Evolutionary conservation across 2,113 vertebrate species (phyloP).

Genomic region (Caracal caracal): DNA sequence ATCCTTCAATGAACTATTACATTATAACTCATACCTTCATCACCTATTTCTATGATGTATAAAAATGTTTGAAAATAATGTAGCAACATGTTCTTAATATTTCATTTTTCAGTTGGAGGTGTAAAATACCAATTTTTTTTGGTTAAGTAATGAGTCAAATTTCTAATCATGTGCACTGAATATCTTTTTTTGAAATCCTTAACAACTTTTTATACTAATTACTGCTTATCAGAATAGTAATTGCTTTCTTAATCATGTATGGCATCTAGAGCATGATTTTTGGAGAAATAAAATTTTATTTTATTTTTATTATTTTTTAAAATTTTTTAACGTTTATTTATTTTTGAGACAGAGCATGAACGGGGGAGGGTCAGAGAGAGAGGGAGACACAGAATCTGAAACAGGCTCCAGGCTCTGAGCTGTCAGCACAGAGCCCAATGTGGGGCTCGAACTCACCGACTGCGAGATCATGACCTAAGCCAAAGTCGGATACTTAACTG

Average conservation of each 20-base stretch:
- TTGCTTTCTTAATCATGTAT: not conserved
- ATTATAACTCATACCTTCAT: not conserved
- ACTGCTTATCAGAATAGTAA: conserved; percentile 42
- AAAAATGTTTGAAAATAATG: conserved; percentile 3
- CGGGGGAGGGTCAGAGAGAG: too few relatives aligned
- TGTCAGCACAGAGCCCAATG: too few relatives aligned
- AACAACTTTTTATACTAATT: conserved; percentile 38
- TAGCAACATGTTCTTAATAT: not conserved
- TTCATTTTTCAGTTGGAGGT: conserved; percentile 30
- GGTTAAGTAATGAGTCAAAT: not conserved
- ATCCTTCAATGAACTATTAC: not conserved
- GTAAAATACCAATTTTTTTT: conserved; percentile 27
- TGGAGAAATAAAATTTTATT: conserved; percentile 54
- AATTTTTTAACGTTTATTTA: too few relatives aligned
- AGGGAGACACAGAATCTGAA: too few relatives aligned
- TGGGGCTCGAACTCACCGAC: too few relatives aligned
- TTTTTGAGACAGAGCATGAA: too few relatives aligned
- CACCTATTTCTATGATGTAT: conserved; percentile 26
- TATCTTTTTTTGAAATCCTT: conserved; percentile 1
- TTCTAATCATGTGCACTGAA: conserved; percentile 19
- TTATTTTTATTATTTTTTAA: too few relatives aligned
- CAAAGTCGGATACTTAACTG: too few relatives aligned
- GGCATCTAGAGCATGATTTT: not conserved
- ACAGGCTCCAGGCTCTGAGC: too few relatives aligned
- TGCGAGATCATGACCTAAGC: too few relatives aligned